A percentile compares a stretch with the other conserved stretches of the same genome.
These are phyloP conservation scores for Molorchus minor DNA, from an alignment of 2,888 invertebrate genomes.

Conservation along the genomic window DNA sequence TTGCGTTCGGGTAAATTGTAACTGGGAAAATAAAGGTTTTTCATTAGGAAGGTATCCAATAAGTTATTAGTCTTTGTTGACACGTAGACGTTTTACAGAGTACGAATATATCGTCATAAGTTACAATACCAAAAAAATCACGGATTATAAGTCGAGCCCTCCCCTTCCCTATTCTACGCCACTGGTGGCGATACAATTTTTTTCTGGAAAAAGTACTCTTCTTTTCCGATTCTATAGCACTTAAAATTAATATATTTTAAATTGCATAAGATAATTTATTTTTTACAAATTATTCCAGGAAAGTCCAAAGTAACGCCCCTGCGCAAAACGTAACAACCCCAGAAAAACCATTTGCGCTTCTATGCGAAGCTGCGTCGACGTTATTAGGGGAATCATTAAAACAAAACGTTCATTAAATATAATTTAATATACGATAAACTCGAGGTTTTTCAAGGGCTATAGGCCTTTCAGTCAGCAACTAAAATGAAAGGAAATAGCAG, in stretches of 20 bases:
- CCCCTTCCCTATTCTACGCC: too few relatives aligned
- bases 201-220: too few relatives aligned
- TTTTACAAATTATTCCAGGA: too few relatives aligned
- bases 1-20: slow-evolving; percentile 24
- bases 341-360: slow-evolving; percentile 36
- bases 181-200: too few relatives aligned
- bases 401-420: slow-evolving; percentile 38
- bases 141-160: too few relatives aligned
- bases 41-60: slow-evolving; percentile 31
- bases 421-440: slow-evolving; percentile 19
- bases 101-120: too few relatives aligned
- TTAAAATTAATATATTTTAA: too few relatives aligned
- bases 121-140: too few relatives aligned
- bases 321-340: background rate
- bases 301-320: background rate
- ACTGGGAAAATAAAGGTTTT: slow-evolving; percentile 31
- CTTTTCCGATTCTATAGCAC: too few relatives aligned
- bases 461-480: background rate
- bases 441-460: background rate
- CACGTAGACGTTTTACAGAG: slow-evolving; percentile 2
- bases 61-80: too few relatives aligned
- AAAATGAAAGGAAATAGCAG: background rate
- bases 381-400: slow-evolving; percentile 36
- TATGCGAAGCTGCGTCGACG: slow-evolving; percentile 24
- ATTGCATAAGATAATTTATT: too few relatives aligned